Base-by-base conservation (phyloP, 2,888 invertebrate species). In the Lasioglossum oenotherae region DNA sequence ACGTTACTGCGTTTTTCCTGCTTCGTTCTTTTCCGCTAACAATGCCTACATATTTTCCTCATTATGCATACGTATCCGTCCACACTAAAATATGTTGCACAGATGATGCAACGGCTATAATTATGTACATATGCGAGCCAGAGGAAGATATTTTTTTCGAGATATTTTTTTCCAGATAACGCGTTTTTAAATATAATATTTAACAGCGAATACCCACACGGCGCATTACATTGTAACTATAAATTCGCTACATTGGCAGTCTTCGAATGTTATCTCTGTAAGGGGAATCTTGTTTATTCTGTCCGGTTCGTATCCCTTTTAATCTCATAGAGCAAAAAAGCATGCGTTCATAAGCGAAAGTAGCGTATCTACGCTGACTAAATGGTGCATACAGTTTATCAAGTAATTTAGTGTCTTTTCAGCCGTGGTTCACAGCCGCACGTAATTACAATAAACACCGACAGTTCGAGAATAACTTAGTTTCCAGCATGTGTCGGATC, bases 241-340 rank as follows among this genome's bases (percentile, higher is more conserved):
- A 72, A n/a, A 71, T 71, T 71, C 41, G 14, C 41, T 31, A 31
- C 14, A 71, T 23, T 41, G 41, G 4, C 1, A 12, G 12, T n/a
- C 41, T 31, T 60, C 31, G 12, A 78, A 84, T 87, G 85, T 90
- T 90, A 90, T 90, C 88, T 82, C 14, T 35, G 38, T 41, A 78
- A 69, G 84, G 85, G 86, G 85, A 78, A 80, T 53, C 87, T 87
- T 89, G 90, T 89, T 90, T 90, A 88, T 83, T 78, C 74, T 77
- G 27, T 41, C 31, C 44, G 76, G 57, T 72, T 80, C 74, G 67
- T 69, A 67, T 76, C 74, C 71, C 72, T 41, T n/a, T 85, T 90
- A 87, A 89, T 88, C 84, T 49, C 80, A 82, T 76, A 60, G 67
- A 87, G 41, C 23, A 64, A 83, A 64, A 83, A 64, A 60, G 67